Percentiles rank a stretch among this genome's conserved stretches.
These are phyloP conservation scores for Drosophila sechellia DNA, from an alignment of 1,140 invertebrate genomes.

Conservation along the genomic window DNA sequence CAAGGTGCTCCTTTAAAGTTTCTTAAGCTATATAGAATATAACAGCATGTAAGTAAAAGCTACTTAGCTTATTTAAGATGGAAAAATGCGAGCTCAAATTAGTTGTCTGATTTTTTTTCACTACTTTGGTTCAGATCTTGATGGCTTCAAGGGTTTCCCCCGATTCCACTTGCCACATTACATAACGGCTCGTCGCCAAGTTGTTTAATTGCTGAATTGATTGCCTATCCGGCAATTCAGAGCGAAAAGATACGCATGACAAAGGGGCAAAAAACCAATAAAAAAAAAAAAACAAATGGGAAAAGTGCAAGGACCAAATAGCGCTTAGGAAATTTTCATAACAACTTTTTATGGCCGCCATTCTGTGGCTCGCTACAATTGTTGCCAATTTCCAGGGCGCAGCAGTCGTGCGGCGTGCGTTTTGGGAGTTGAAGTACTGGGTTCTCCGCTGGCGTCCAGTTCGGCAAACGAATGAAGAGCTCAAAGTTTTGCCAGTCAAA, in stretches of 20 bases:
- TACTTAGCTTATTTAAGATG: too few relatives aligned
- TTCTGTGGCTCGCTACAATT: slow-evolving; percentile 70
- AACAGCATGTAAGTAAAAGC: too few relatives aligned
- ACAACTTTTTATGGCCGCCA: slow-evolving; percentile 76
- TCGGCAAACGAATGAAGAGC: slow-evolving; percentile 9
- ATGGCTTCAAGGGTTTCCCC: background rate
- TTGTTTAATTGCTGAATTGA: slow-evolving; percentile 74
- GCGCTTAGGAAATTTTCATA: slow-evolving; percentile 77
- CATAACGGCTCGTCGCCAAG: slow-evolving; percentile 35
- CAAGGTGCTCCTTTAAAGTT: too few relatives aligned
- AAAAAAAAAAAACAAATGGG: background rate
- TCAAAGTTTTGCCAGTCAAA: slow-evolving; percentile 50
- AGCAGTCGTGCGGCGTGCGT: slow-evolving; percentile 37
- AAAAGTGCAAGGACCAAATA: slow-evolving; percentile 8
- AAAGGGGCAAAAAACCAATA: too few relatives aligned
- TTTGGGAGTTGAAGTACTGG: slow-evolving; percentile 14
- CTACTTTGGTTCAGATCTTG: too few relatives aligned
- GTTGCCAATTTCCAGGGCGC: slow-evolving; percentile 65
- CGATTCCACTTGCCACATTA: slow-evolving; percentile 29
- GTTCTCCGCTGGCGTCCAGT: slow-evolving; percentile 8
- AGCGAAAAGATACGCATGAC: slow-evolving; percentile 15
- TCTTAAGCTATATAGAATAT: too few relatives aligned
- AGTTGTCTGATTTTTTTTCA: background rate
- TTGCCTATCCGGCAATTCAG: slow-evolving; percentile 49
- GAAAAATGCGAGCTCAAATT: too few relatives aligned